A percentile compares a stretch with the other conserved stretches of the same genome.
Evolutionary conservation across 2,113 vertebrate species (phyloP).

Genomic region (Colinus virginianus): DNA sequence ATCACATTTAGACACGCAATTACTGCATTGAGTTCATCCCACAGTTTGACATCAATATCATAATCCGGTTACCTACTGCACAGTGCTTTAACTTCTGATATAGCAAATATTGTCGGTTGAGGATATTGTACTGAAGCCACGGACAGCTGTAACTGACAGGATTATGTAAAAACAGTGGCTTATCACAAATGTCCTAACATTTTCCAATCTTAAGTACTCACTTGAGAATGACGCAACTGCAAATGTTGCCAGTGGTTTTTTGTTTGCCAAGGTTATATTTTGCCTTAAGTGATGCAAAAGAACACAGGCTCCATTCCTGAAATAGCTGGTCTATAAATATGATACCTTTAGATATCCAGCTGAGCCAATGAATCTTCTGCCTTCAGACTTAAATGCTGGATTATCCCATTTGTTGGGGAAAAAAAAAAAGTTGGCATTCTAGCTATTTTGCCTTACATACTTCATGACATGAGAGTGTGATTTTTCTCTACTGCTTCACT

Average conservation of each 20-base stretch:
- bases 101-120: slow-evolving; percentile 64
- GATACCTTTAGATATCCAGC: slow-evolving; percentile 59
- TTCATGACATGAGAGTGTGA: background rate
- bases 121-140: slow-evolving; percentile 36
- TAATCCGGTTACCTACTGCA: slow-evolving; percentile 72
- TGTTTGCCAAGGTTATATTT: slow-evolving; percentile 77
- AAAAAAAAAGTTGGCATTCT: background rate
- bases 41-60: slow-evolving; percentile 73
- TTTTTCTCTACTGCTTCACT: background rate
- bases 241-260: slow-evolving; percentile 77
- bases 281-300: slow-evolving; percentile 76
- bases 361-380: slow-evolving; percentile 46
- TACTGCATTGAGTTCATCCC: slow-evolving; percentile 63
- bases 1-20: slow-evolving; percentile 65
- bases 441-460: background rate
- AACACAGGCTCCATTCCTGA: slow-evolving; percentile 60
- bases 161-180: slow-evolving; percentile 75
- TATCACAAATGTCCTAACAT: slow-evolving; percentile 56
- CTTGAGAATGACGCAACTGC: slow-evolving; percentile 68
- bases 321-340: slow-evolving; percentile 74
- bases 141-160: slow-evolving; percentile 73
- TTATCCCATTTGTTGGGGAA: background rate
- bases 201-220: slow-evolving; percentile 62
- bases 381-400: slow-evolving; percentile 41
- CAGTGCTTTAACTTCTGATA: slow-evolving; percentile 73